Conservation (phyloP, 1,140 invertebrate genomes). For the Saccostrea echinata region DNA sequence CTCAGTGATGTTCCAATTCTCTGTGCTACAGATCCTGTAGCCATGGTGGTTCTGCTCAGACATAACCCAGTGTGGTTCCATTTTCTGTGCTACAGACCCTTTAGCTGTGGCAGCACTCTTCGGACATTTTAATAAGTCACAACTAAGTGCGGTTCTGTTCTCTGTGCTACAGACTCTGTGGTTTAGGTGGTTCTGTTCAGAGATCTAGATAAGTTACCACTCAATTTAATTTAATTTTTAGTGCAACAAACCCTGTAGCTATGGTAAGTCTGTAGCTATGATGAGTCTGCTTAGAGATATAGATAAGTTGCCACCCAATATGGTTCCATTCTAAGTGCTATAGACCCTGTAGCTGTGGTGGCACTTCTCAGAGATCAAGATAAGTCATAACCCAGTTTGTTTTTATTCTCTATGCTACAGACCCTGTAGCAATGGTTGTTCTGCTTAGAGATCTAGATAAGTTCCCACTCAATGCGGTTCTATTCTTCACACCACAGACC, state of each 20-base stretch:
- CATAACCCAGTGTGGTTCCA: constrained; percentile 75
- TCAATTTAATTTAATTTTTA: constrained; percentile 79
- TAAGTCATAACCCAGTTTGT: constrained; percentile 74
- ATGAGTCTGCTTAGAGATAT: constrained; percentile 73
- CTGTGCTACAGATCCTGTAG: constrained; percentile 81
- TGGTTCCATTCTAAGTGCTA: constrained; percentile 80
- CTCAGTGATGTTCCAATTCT: constrained; percentile 79
- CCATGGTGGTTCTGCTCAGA: constrained; percentile 80
- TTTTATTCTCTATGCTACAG: constrained; percentile 80
- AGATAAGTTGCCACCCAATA: constrained; percentile 66
- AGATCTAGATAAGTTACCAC: constrained; percentile 73
- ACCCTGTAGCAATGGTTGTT: constrained; percentile 81
- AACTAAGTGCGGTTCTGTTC: constrained; percentile 76
- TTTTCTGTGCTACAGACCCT: constrained; percentile 81
- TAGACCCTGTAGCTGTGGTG: constrained; percentile 70
- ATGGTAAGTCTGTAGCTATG: too few relatives aligned
- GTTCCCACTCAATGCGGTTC: constrained; percentile 74
- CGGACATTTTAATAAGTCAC: constrained; percentile 75
- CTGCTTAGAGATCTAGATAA: constrained; percentile 79
- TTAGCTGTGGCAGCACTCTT: constrained; percentile 81
- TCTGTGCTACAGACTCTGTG: constrained; percentile 81
- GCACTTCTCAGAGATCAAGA: constrained; percentile 76
- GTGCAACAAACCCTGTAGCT: constrained; percentile 81
- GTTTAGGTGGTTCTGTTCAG: constrained; percentile 80
- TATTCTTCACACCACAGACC: constrained; percentile 80